Evolutionary conservation across 2,113 vertebrate genomes (phyloP), one percentile per base, ranked within the genome.

Genomic region (Pluvianellus socialis): DNA sequence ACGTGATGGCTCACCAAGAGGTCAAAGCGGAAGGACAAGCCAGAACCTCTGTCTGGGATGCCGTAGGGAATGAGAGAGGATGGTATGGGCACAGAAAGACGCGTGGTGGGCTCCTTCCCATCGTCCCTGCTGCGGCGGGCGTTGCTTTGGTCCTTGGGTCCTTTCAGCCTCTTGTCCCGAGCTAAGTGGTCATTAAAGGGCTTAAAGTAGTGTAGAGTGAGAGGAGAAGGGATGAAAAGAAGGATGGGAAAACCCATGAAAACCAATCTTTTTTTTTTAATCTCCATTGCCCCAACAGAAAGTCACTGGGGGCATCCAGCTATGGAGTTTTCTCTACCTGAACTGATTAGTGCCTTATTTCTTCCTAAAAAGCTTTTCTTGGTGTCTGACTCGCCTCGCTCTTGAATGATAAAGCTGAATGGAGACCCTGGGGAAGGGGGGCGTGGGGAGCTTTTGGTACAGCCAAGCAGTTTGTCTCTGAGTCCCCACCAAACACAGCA

Each of bases 91-190:
- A 7, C 44, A 30, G 26, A 3, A 40, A 1, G 47, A 4, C 30
- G 3, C 2, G 26, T 28, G 65, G 4, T 40, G 45, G n/a, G 30
- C 53, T 73, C 53, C 62, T 53, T n/a, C 11, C 22, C n/a, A 13
- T 14, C 2, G 0, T 30, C 40, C 30, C 35, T n/a, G 10, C n/a
- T n/a, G n/a, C n/a, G 13, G 16, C 20, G 26, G 55, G 3, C 9
- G 0, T 20, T 1, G 12, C 38, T 45, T 33, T 38, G 71, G 30
- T 16, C 73, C 42, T 19, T 5, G 59, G 22, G 32, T 55, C 38
- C 44, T 59, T 53, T 27, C 49, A 84, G 24, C 30, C 8, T n/a
- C 55, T 81, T 49, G 24, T 77, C 38, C 74, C 45, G 32, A 52
- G 9, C 4, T 8, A 9, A 38, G 28, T 14, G 17, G 10, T 13